Base-by-base conservation (phyloP, 2,888 invertebrate genomes). In the Rapana venosa region DNA sequence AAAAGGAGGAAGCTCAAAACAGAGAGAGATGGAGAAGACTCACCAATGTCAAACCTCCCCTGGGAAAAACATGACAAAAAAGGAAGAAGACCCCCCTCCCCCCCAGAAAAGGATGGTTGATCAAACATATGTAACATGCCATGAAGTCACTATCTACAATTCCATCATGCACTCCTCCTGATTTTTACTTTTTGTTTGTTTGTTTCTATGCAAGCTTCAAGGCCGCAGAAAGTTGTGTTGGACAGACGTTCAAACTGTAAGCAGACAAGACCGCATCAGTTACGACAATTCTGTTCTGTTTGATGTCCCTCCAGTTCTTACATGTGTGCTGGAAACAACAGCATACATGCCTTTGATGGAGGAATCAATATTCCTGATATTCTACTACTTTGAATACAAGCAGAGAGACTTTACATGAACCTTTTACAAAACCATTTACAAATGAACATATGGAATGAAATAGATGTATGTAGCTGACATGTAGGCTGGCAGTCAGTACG, bases 281-380 rank as follows among this genome's bases (percentile, higher is more conserved):
- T 61, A 88, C 32, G 70, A 86, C 36, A 47, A 15, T 20, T 17
- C 77, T 56, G 36, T 47, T 17, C 79, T 35, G 20, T n/a, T 83
- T 83, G 5, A 13, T 66, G n/a, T 87, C 30, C 70, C 87, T 87
- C 70, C 70, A 70, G 8, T 87, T 87, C 87, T 87, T 87, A 87
- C 70, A 87, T n/a, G n/a, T 70, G 70, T 66, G 36, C 70, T 87
- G 87, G 66, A 22, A 17, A 87, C 4, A 70, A 35, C 87, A 87
- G 70, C 87, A 22, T 36, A 87, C 47, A 47, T 77, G 79, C 87
- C 87, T 87, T 87, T 74, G 61, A 87, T 66, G 87, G 87, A 87
- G 87, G 26, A 17, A 70, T 47, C 47, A 47, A 47, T 8, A 47
- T 47, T 47, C 8, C 47, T 47, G 47, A 47, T 5, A 47, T 47